phyloP scores from a whole-genome alignment of 2,888 invertebrate species.

The Pseudococcus jackbeardsleyi region DNA sequence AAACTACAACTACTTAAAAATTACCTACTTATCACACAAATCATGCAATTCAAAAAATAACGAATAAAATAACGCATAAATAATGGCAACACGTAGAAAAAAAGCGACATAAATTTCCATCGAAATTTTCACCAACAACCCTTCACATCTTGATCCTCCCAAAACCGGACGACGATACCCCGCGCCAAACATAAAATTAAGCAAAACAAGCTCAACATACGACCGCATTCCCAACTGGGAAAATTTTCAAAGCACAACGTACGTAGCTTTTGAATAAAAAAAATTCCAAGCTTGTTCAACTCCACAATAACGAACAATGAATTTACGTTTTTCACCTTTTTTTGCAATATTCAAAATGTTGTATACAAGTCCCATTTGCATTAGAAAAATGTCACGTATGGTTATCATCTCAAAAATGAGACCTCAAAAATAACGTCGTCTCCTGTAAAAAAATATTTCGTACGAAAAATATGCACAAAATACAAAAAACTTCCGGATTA shows the following conservation, averaged over 20 bases:
- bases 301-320: constrained; percentile 33
- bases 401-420: constrained; percentile 61
- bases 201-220: neutral
- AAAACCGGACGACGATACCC: neutral
- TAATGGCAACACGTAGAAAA: constrained; percentile 22
- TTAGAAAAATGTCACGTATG: constrained; percentile 63
- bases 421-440: constrained; percentile 64
- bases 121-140: neutral
- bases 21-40: neutral
- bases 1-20: neutral
- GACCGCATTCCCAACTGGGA: constrained; percentile 12
- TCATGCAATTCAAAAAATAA: constrained; percentile 18
- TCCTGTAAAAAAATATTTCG: constrained; percentile 58
- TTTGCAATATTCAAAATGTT: constrained; percentile 58
- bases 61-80: constrained; percentile 2
- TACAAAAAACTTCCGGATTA: constrained; percentile 58
- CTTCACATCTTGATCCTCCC: neutral
- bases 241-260: neutral
- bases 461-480: constrained; percentile 57
- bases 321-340: constrained; percentile 54
- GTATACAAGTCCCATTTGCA: constrained; percentile 63
- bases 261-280: constrained; percentile 59
- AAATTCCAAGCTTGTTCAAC: constrained; percentile 46
- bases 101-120: neutral
- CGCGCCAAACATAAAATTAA: neutral